Evolutionary conservation across 2,888 invertebrate genomes (phyloP).

Genomic region (Dugesia japonica): DNA sequence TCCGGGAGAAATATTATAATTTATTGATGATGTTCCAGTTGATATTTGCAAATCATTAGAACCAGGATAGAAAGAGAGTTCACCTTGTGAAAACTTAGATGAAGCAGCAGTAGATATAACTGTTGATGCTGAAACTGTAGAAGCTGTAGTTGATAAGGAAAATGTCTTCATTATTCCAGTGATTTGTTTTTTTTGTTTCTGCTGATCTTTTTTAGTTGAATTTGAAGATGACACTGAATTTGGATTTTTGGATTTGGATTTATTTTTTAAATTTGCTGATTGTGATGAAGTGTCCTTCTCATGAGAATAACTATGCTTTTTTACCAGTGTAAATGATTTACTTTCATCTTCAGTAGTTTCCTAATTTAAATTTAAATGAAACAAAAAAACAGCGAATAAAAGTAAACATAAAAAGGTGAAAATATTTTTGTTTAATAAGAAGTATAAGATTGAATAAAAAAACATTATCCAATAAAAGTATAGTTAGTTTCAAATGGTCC

Average conservation of each 20-base stretch:
- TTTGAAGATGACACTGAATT: neutral
- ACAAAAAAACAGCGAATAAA: neutral
- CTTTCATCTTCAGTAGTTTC: constrained; percentile 7
- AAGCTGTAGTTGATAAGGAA: neutral
- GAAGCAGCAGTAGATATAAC: neutral
- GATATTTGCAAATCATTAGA: neutral
- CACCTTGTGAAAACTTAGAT: neutral
- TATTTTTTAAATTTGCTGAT: neutral
- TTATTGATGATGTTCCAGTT: neutral
- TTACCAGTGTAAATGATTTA: neutral
- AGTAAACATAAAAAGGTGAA: too few relatives aligned
- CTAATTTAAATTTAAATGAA: neutral
- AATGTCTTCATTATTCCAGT: neutral
- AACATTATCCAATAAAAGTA: neutral
- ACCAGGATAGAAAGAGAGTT: neutral
- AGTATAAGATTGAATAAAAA: too few relatives aligned
- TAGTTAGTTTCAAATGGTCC: too few relatives aligned
- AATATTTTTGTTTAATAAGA: too few relatives aligned
- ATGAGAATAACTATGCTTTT: constrained; percentile 10
- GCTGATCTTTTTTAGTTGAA: constrained; percentile 12
- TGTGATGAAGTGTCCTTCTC: neutral
- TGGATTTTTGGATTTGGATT: neutral
- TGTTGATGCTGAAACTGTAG: neutral
- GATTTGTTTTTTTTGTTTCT: constrained; percentile 4
- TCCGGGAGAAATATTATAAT: neutral